These are phyloP conservation scores for Corythornis cristatus DNA, from an alignment of 2,113 vertebrate genomes.

Conservation along the genomic window DNA sequence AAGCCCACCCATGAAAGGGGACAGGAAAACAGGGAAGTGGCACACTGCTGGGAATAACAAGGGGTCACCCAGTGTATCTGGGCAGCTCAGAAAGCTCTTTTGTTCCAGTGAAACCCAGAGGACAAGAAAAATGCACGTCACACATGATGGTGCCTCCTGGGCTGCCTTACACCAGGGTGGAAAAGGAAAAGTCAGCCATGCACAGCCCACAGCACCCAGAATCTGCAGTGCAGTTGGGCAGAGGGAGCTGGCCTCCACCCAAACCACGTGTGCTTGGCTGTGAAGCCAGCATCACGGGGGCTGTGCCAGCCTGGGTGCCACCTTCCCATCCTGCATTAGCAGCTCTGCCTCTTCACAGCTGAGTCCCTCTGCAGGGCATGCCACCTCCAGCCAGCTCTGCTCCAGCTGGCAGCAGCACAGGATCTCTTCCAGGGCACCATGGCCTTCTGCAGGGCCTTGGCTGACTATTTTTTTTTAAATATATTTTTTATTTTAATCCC, in stretches of 20 bases:
- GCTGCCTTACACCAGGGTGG: not conserved
- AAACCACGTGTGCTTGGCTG: not conserved
- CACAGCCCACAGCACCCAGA: not conserved
- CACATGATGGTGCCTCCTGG: not conserved
- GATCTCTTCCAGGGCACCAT: not conserved
- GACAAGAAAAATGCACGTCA: not conserved
- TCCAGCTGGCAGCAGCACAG: accelerated
- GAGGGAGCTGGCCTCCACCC: not conserved
- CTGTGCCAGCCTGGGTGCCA: not conserved
- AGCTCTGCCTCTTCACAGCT: not conserved
- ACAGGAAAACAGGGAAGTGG: not conserved
- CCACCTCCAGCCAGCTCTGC: not conserved
- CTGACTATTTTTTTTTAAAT: not conserved
- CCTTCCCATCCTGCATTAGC: not conserved
- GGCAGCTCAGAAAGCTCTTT: not conserved
- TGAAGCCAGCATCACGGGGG: not conserved
- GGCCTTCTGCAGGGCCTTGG: not conserved
- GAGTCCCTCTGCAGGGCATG: not conserved
- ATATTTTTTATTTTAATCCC: too few species aligned
- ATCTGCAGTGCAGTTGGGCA: not conserved
- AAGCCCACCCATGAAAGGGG: not conserved
- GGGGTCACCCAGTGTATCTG: not conserved
- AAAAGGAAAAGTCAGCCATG: not conserved
- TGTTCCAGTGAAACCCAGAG: not conserved
- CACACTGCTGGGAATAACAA: not conserved